Conservation (phyloP, 2,113 vertebrate species). For the Microcebus lehilahytsara region DNA sequence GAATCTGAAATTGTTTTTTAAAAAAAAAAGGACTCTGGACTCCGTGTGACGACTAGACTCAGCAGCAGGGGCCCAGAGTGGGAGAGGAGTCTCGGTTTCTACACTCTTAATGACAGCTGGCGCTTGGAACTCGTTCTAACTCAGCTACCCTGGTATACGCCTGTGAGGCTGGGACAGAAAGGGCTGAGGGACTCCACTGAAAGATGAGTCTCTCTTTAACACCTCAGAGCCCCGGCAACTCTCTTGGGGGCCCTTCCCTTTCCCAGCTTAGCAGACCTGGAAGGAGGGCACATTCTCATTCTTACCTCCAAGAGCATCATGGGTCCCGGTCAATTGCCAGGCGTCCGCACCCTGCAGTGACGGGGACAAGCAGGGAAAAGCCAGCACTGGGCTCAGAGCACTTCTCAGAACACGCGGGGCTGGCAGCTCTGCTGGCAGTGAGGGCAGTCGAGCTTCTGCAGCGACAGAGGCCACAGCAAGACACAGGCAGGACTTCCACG, state of each 20-base stretch:
- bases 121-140: not conserved
- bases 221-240: too few species aligned
- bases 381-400: not conserved
- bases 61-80: not conserved
- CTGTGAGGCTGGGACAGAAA: too few species aligned
- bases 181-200: accelerated
- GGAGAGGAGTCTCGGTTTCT: not conserved
- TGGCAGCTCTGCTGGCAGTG: not conserved
- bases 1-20: not conserved
- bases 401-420: too few species aligned
- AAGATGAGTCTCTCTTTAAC: not conserved
- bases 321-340: not conserved
- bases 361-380: not conserved
- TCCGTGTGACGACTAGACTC: too few species aligned
- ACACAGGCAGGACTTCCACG: too few species aligned
- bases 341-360: accelerated
- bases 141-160: not conserved
- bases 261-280: not conserved
- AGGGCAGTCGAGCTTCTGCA: not conserved
- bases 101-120: not conserved
- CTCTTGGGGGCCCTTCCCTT: not conserved
- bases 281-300: not conserved
- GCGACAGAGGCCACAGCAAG: not conserved
- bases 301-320: not conserved
- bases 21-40: too few species aligned